Evolutionary conservation across 2,797 vertebrate species (phyloP).

Genomic region (Pseudochirops cupreus): DNA sequence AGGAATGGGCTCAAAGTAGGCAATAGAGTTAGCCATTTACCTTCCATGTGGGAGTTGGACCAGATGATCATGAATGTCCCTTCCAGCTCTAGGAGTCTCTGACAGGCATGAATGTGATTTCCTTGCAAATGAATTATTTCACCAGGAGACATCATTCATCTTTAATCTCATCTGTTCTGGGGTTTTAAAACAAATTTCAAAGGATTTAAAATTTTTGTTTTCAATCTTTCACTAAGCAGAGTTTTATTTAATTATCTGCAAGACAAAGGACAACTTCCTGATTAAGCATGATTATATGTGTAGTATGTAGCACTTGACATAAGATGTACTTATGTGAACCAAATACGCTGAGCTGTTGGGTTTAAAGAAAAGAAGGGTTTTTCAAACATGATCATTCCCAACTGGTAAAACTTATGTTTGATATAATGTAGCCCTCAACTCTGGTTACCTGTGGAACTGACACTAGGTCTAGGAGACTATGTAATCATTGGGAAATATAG

Average conservation of each 20-base stretch:
- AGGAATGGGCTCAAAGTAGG: neutral
- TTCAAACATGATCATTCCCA: neutral
- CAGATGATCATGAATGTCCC: slow-evolving; percentile 20
- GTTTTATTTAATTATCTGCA: slow-evolving; percentile 36
- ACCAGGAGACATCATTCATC: neutral
- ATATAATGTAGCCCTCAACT: neutral
- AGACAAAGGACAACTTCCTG: neutral
- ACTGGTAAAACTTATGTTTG: neutral
- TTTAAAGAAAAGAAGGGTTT: neutral
- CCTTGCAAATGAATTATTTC: slow-evolving; percentile 8
- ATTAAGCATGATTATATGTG: neutral
- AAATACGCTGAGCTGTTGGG: neutral
- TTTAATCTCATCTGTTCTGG: slow-evolving; percentile 1
- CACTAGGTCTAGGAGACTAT: neutral
- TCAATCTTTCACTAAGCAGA: neutral
- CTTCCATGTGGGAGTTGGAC: slow-evolving; percentile 6
- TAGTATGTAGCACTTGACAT: neutral
- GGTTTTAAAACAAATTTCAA: slow-evolving; percentile 40
- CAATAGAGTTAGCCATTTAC: slow-evolving; percentile 29
- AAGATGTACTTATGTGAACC: neutral
- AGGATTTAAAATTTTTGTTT: slow-evolving; percentile 29
- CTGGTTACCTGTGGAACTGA: neutral
- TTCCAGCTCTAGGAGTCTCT: slow-evolving; percentile 18
- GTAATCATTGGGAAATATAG: neutral
- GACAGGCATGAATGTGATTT: neutral